Percentiles rank a stretch among this genome's conserved stretches.
phyloP scores from a whole-genome alignment of 1,140 invertebrate species.

The Drosophila fuyamai region DNA sequence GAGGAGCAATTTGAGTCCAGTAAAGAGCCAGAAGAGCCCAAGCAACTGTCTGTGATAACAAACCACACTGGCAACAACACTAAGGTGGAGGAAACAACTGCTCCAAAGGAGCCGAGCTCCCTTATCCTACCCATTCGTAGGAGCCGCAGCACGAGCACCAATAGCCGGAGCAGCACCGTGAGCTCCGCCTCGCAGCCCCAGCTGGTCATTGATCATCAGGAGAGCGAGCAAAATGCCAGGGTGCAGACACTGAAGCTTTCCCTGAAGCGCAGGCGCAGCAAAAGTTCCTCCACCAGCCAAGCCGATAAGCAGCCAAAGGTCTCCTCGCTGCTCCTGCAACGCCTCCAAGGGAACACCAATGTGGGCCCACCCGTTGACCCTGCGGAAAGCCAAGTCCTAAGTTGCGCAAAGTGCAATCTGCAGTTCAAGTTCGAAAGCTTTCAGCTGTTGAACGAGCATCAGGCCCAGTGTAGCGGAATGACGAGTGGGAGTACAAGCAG shows the following conservation, averaged over 20 bases:
- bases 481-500: constrained; percentile 1
- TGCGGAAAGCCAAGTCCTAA: constrained; percentile 25
- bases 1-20: neutral
- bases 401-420: constrained; percentile 57
- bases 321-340: constrained; percentile 65
- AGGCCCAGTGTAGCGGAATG: constrained; percentile 17
- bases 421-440: constrained; percentile 85
- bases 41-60: constrained; percentile 66
- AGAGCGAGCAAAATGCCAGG: constrained; percentile 55
- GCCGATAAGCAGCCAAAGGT: constrained; percentile 7
- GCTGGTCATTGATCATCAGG: constrained; percentile 71
- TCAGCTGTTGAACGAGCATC: constrained; percentile 51
- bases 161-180: constrained; percentile 52
- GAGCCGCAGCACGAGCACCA: constrained; percentile 22
- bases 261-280: constrained; percentile 35
- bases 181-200: constrained; percentile 71
- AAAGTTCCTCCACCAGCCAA: constrained; percentile 39
- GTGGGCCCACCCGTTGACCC: neutral
- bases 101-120: neutral
- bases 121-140: constrained; percentile 27
- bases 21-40: constrained; percentile 10
- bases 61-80: constrained; percentile 36
- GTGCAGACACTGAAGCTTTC: constrained; percentile 21
- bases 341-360: constrained; percentile 55
- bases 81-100: constrained; percentile 5